A percentile compares a stretch with the other conserved stretches of the same genome.
phyloP scores from a whole-genome alignment of 2,888 invertebrate species.

The Dryococelus australis region DNA sequence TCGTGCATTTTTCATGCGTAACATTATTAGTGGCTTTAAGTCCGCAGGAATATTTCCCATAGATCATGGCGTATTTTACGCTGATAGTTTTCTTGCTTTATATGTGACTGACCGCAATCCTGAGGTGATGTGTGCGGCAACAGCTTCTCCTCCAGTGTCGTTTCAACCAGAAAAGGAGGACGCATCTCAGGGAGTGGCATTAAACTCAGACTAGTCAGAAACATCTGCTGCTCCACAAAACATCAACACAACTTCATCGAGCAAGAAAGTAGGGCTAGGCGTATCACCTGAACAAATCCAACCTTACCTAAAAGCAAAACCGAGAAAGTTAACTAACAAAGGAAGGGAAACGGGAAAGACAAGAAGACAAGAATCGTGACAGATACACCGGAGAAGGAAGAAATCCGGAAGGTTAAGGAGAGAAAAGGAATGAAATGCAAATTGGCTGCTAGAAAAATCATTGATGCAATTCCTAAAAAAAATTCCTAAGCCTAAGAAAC shows the following conservation, averaged over 20 bases:
- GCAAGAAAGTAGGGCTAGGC: too few species aligned
- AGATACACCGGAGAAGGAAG: conserved; percentile 18
- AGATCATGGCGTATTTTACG: neutral
- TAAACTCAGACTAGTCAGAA: too few species aligned
- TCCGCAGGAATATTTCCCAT: neutral
- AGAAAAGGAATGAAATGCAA: conserved; percentile 5
- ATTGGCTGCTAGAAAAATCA: too few species aligned
- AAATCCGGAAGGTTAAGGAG: conserved; percentile 12
- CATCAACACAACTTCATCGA: too few species aligned
- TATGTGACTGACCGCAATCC: too few species aligned
- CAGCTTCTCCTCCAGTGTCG: too few species aligned
- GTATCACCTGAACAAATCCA: conserved; percentile 17
- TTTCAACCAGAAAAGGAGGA: too few species aligned
- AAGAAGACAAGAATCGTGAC: conserved; percentile 5
- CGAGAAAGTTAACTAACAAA: conserved; percentile 7
- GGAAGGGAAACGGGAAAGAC: neutral
- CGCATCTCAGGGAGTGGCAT: too few species aligned
- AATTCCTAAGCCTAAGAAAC: too few species aligned
- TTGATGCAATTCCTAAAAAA: too few species aligned
- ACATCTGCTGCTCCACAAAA: too few species aligned
- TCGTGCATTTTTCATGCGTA: neutral
- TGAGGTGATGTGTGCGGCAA: too few species aligned
- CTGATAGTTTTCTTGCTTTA: neutral
- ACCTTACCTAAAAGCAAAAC: conserved; percentile 22
- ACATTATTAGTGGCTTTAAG: neutral